Percentiles rank a stretch among this genome's conserved stretches.
phyloP scores from a whole-genome alignment of 2,888 invertebrate species.

The Crematogaster levior region DNA sequence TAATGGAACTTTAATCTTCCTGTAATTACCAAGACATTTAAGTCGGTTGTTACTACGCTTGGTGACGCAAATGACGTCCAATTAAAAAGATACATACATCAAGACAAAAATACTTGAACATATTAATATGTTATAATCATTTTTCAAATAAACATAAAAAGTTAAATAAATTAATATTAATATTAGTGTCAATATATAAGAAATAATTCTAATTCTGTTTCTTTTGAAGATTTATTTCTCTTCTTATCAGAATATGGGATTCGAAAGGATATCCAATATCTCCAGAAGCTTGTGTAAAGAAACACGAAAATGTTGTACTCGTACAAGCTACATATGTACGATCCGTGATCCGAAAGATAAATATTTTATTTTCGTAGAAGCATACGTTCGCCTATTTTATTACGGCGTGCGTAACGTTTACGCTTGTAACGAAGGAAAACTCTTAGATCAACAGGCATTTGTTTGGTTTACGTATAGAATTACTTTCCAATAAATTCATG shows the following conservation, averaged over 20 bases:
- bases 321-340: background rate
- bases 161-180: background rate
- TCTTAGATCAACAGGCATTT: constrained; percentile 23
- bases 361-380: constrained; percentile 41
- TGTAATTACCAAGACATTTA: constrained; percentile 3
- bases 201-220: background rate
- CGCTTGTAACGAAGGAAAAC: constrained; percentile 33
- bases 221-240: background rate
- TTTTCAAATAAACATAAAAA: background rate
- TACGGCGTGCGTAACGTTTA: constrained; percentile 9
- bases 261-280: constrained; percentile 27
- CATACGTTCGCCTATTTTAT: constrained; percentile 13
- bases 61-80: background rate
- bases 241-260: background rate
- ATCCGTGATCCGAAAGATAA: constrained; percentile 23
- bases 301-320: background rate
- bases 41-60: background rate
- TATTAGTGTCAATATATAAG: background rate
- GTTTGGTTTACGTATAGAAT: constrained; percentile 18
- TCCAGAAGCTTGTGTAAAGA: constrained; percentile 15
- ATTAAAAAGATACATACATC: background rate
- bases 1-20: constrained; percentile 8
- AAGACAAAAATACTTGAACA: background rate
- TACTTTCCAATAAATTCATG: constrained; percentile 13
- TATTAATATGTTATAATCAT: background rate